Conservation (phyloP, 2,113 vertebrate species). For the Alligator mississippiensis region DNA sequence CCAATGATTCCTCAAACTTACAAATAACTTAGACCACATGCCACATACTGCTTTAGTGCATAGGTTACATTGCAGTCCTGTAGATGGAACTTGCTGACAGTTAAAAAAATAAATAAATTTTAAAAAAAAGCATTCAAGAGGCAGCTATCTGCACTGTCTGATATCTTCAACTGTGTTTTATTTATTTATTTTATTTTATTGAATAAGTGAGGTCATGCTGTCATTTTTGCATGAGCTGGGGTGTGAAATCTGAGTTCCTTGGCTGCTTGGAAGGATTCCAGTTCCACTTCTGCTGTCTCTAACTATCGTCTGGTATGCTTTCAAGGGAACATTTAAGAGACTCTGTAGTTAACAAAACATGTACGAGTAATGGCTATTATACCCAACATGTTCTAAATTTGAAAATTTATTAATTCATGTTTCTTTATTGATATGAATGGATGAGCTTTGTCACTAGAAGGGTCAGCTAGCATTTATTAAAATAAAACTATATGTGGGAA, state of each 20-base stretch:
- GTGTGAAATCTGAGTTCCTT: conserved; percentile 54
- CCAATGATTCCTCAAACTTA: too few species aligned
- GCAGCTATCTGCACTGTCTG: too few species aligned
- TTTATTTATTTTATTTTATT: not conserved
- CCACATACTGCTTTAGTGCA: too few species aligned
- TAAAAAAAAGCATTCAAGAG: too few species aligned
- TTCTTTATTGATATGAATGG: conserved; percentile 30
- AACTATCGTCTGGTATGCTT: conserved; percentile 10
- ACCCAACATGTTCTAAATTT: conserved; percentile 60
- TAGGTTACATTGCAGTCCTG: too few species aligned
- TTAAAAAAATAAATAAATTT: too few species aligned
- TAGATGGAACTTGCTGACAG: too few species aligned
- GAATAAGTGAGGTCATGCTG: conserved; percentile 32
- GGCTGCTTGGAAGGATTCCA: conserved; percentile 55
- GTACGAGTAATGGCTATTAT: conserved; percentile 43
- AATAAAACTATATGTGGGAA: not conserved
- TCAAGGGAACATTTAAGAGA: conserved; percentile 66
- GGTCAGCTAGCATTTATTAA: not conserved
- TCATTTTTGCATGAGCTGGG: conserved; percentile 16
- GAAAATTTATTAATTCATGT: conserved; percentile 16
- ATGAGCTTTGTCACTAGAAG: conserved; percentile 26
- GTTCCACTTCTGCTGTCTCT: conserved; percentile 52
- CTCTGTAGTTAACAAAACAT: conserved; percentile 65
- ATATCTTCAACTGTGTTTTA: too few species aligned
- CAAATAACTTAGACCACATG: too few species aligned